Conservation (phyloP, 2,888 invertebrate species). For the Drosophila conformis region DNA sequence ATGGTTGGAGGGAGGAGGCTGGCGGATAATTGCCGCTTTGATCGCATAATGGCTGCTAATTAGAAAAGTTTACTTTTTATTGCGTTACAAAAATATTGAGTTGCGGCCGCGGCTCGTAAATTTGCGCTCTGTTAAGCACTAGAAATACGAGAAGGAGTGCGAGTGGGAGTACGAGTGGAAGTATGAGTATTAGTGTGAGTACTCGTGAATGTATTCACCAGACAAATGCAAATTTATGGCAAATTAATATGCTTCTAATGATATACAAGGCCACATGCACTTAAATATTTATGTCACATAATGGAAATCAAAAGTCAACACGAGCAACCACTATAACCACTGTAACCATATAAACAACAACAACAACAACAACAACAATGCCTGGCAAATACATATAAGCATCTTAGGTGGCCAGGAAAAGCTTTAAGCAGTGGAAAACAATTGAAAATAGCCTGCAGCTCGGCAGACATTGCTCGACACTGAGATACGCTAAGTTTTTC, state of each 20-base stretch:
- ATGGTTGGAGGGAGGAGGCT: background rate
- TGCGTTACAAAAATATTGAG: slow-evolving; percentile 62
- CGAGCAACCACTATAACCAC: slow-evolving; percentile 24
- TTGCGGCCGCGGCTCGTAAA: slow-evolving; percentile 16
- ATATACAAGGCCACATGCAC: slow-evolving; percentile 54
- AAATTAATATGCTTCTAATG: slow-evolving; percentile 70
- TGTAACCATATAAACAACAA: slow-evolving; percentile 27
- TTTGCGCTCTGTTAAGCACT: slow-evolving; percentile 31
- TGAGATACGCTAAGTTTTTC: slow-evolving; percentile 8
- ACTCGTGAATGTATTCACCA: slow-evolving; percentile 47
- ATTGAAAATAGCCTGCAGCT: slow-evolving; percentile 33
- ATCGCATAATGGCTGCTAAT: slow-evolving; percentile 83
- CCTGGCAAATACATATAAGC: slow-evolving; percentile 18
- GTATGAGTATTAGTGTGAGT: slow-evolving; percentile 4
- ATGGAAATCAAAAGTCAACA: slow-evolving; percentile 59
- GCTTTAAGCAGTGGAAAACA: slow-evolving; percentile 38
- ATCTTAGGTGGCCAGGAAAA: slow-evolving; percentile 26
- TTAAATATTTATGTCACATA: slow-evolving; percentile 67
- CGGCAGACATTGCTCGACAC: slow-evolving; percentile 3
- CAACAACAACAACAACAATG: slow-evolving; percentile 11
- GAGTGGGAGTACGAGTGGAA: background rate
- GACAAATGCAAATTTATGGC: slow-evolving; percentile 67
- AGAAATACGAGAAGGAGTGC: background rate
- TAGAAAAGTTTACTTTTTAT: slow-evolving; percentile 80
- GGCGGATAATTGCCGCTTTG: slow-evolving; percentile 81